These are phyloP conservation scores for Peromyscus polionotus DNA, from an alignment of 2,113 vertebrate species.

Conservation along the genomic window DNA sequence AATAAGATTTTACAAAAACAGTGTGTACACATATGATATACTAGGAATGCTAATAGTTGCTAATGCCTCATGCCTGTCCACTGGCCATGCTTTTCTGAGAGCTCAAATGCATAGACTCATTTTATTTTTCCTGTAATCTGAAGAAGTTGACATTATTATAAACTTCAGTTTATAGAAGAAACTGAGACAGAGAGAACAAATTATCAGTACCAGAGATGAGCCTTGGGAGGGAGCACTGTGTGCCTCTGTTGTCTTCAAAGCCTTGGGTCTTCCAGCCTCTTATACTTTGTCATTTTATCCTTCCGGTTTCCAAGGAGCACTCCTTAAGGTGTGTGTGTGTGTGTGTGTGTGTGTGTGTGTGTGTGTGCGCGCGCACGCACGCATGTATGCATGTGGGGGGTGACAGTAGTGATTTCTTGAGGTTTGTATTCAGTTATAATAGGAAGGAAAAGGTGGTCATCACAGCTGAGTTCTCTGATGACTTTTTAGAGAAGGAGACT, in stretches of 20 bases:
- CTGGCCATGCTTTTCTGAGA: background rate
- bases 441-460: background rate
- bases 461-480: background rate
- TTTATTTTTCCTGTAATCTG: background rate
- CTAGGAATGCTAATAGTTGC: background rate
- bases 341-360: background rate
- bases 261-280: background rate
- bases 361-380: too few relatives aligned
- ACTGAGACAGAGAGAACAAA: background rate
- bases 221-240: background rate
- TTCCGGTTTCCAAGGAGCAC: rapidly evolving
- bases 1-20: background rate
- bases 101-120: background rate
- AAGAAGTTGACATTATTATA: background rate
- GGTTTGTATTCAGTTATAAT: background rate
- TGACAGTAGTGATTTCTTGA: background rate
- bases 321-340: background rate
- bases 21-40: background rate
- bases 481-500: background rate
- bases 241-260: background rate
- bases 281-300: background rate
- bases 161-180: constrained; percentile 37
- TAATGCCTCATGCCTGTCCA: background rate
- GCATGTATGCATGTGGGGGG: background rate
- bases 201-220: background rate